Base-by-base conservation (phyloP, 2,888 invertebrate genomes). In the Agrotis clavis region DNA sequence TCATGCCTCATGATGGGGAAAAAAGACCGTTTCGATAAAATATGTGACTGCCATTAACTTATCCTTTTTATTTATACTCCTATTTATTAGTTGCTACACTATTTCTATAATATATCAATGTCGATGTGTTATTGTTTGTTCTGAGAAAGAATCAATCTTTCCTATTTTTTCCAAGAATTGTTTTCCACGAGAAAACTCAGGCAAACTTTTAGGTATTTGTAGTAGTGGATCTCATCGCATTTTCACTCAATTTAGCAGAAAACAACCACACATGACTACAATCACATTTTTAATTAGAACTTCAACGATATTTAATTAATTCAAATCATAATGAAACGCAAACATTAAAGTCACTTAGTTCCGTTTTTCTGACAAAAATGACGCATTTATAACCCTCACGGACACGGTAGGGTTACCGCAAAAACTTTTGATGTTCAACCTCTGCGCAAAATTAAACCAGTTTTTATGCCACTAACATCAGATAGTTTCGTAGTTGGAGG, bases 361-460 rank as follows among this genome's bases (percentile, higher is more conserved):
- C 50, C 1, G 47, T 67, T 64, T 70, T 80, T 67, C n/a, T 59
- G 48, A 64, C 70, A 66, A 71, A 65, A 71, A 61, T 71, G 65
- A 73, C 64, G 67, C 64, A 71, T 74, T 54, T 73, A 74, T 67
- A 75, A 59, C 64, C 82, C 63, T 47, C 51, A 30, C 41, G 56
- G n/a, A 66, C 64, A 65, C 60, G 48, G 51, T 59, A 71, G 70
- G 75, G 79, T 72, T 75, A 50, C 57, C 76, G 56, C 81, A 83
- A 84, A 85, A 86, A 86, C 72, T 70, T 71, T 54, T 67, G 72
- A 83, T 77, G 70, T 81, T 75, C 74, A 82, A 86, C 82, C 80
- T 80, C 72, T 80, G 74, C 64, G 74, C 70, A 78, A 84, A 82
- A 84, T 86, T 79, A 77, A 82, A 84, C 48, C 60, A 66, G 71